These are phyloP conservation scores for Mesembrinibis cayennensis DNA, from an alignment of 2,113 vertebrate genomes.

Conservation along the genomic window DNA sequence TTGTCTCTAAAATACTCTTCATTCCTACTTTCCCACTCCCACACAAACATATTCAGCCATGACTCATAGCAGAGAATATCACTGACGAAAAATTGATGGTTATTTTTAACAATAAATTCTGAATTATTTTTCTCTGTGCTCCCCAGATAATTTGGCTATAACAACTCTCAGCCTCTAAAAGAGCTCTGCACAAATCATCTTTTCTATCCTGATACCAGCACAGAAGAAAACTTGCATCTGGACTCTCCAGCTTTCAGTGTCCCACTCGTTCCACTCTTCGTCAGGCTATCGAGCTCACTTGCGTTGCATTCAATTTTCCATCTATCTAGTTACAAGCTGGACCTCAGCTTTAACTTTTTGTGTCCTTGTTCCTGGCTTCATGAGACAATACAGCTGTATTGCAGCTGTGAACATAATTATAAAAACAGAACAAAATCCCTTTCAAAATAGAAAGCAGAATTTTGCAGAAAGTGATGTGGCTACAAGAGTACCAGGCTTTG, in stretches of 20 bases:
- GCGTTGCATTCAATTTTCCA: background rate
- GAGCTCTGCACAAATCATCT: background rate
- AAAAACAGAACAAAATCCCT: background rate
- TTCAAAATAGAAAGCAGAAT: background rate
- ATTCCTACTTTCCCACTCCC: background rate
- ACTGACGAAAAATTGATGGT: slow-evolving; percentile 16
- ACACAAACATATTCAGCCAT: slow-evolving; percentile 9
- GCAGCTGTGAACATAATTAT: background rate
- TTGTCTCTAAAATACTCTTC: slow-evolving; percentile 21
- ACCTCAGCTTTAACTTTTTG: background rate
- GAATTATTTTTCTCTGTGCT: slow-evolving; percentile 6
- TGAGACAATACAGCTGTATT: background rate
- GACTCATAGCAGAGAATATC: slow-evolving; percentile 12
- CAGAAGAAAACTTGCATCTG: background rate
- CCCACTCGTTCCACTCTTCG: background rate
- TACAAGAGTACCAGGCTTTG: background rate
- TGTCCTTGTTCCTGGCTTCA: background rate
- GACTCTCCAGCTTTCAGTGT: background rate
- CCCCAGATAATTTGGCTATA: background rate
- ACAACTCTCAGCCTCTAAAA: background rate
- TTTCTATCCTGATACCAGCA: background rate
- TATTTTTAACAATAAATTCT: slow-evolving; percentile 42
- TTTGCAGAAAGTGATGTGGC: background rate
- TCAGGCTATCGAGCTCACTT: background rate
- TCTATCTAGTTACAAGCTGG: background rate